phyloP scores from a whole-genome alignment of 2,797 vertebrate genomes.

The Parauchenoglanis punctatus region DNA sequence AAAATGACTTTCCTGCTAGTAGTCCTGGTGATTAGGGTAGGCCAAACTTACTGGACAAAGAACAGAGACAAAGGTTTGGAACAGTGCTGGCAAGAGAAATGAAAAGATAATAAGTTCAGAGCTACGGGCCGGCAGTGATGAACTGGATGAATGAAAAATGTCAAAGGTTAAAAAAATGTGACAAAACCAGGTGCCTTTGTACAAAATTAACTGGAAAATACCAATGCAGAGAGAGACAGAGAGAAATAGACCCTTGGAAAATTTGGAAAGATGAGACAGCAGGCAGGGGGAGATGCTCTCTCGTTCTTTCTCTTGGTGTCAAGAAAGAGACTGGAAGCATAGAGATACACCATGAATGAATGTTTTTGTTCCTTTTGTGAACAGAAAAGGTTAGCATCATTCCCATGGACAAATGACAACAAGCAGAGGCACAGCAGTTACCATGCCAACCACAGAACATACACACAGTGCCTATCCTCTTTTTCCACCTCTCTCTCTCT shows the following conservation, averaged over 20 bases:
- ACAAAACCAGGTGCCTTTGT: not conserved
- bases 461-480: not conserved
- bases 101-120: not conserved
- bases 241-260: not conserved
- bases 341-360: not conserved
- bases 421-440: conserved; percentile 2
- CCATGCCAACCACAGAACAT: conserved; percentile 12
- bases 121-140: not conserved
- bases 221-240: not conserved
- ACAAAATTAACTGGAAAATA: not conserved
- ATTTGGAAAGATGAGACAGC: not conserved
- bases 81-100: not conserved
- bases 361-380: not conserved
- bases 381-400: not conserved
- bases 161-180: not conserved
- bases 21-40: not conserved
- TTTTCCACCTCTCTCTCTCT: not conserved
- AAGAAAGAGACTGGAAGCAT: not conserved
- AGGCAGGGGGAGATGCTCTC: not conserved
- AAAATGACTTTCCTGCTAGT: not conserved
- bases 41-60: not conserved
- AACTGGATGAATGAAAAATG: not conserved
- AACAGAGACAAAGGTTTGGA: not conserved
- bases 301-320: not conserved
- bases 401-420: conserved; percentile 19